phyloP scores from a whole-genome alignment of 2,888 invertebrate species.

The Microctonus aethiopoides region DNA sequence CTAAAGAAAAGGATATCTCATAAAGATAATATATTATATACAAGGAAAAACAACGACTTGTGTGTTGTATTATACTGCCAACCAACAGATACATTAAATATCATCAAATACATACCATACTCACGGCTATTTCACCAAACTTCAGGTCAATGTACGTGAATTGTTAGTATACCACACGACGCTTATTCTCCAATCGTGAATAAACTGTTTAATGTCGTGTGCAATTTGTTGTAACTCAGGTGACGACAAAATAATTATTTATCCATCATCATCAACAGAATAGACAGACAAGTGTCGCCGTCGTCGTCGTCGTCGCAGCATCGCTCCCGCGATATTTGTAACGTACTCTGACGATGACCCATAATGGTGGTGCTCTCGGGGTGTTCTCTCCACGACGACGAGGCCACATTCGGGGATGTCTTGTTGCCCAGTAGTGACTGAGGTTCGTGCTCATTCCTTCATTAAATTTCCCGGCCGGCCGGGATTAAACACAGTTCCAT shows the following conservation, averaged over 20 bases:
- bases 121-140: slow-evolving; percentile 68
- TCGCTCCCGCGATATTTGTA: slow-evolving; percentile 52
- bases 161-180: slow-evolving; percentile 67
- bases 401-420: slow-evolving; percentile 65
- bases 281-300: slow-evolving; percentile 12
- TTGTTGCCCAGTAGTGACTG: slow-evolving; percentile 66
- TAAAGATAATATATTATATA: too few species aligned
- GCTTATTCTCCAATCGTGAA: slow-evolving; percentile 11
- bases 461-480: slow-evolving; percentile 37
- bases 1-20: neutral
- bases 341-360: slow-evolving; percentile 70
- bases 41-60: slow-evolving; percentile 10
- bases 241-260: slow-evolving; percentile 66
- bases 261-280: slow-evolving; percentile 55
- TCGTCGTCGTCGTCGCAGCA: too few species aligned
- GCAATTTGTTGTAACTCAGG: slow-evolving; percentile 41
- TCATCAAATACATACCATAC: too few species aligned
- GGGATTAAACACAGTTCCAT: slow-evolving; percentile 25
- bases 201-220: slow-evolving; percentile 30
- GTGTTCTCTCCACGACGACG: slow-evolving; percentile 66
- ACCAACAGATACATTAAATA: slow-evolving; percentile 10
- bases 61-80: slow-evolving; percentile 7
- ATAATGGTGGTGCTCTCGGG: slow-evolving; percentile 61
- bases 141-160: slow-evolving; percentile 67
- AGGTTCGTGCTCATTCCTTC: slow-evolving; percentile 42